Base-by-base conservation (phyloP, 2,797 vertebrate genomes). In the Lutjanus argentimaculatus region DNA sequence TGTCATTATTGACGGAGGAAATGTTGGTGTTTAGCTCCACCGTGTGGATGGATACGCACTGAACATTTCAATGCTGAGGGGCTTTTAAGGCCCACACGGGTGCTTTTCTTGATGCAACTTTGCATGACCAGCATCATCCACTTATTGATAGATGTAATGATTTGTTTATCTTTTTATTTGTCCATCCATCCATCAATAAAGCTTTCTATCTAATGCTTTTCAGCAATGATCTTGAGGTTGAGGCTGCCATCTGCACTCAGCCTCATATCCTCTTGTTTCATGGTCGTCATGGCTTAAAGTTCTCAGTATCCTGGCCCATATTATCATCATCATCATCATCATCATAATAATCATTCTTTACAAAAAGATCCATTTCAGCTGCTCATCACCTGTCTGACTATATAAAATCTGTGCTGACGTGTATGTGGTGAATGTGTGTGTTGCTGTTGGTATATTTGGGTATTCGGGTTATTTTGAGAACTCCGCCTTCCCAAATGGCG, bases 401-500 rank as follows among this genome's bases (percentile, higher is more conserved):
- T 30, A 43, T 40, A 30, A 67, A 57, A 45, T 79, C 59, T 62
- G 52, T 51, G n/a, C 56, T 68, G 58, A 67, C 7, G 8, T 58
- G n/a, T 42, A 3, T 58, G 46, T 66, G 69, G 66, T 67, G 30
- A 62, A n/a, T 22, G n/a, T 83, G 76, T 74, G 59, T 69, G 62
- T 69, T 68, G 43, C 51, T 73, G 48, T 45, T 69, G 42, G 58
- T 75, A 67, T 77, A 30, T 80, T 71, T 77, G 67, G 56, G 76
- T 80, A 53, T 69, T 68, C 7, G 10, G 65, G 89, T 83, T 94
- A 92, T 94, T 93, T 92, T 81, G 51, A 80, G 79, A 81, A 49
- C 59, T 63, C 73, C 52, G 75, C 56, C 55, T 75, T 51, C 30
- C 81, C 75, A 81, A 80, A 79, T 87, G 53, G 66, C 75, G 72